phyloP scores from a whole-genome alignment of 2,888 invertebrate species.

The Calameuta pallipes region DNA sequence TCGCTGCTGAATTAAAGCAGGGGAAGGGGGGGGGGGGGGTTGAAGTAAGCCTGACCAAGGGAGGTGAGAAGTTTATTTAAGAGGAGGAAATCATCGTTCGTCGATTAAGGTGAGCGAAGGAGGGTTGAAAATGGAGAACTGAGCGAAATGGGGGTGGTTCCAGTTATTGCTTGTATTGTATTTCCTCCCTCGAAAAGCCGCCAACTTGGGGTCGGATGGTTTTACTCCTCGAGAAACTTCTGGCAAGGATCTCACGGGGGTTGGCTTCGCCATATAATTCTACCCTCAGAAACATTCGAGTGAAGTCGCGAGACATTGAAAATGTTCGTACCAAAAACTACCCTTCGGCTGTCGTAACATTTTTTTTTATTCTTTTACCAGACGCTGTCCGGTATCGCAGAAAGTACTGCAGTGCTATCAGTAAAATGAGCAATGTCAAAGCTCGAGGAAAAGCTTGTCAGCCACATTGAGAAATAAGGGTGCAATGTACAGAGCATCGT shows the following conservation, averaged over 20 bases:
- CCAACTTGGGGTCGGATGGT: conserved; percentile 45
- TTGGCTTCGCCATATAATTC: neutral
- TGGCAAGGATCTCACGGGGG: neutral
- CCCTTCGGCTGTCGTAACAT: neutral
- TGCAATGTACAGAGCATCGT: neutral
- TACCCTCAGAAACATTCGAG: neutral
- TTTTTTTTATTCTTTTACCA: neutral
- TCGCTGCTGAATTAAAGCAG: neutral
- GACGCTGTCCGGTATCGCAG: neutral
- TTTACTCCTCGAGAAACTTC: conserved; percentile 35
- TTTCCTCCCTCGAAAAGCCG: conserved; percentile 45
- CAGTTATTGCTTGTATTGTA: conserved; percentile 65
- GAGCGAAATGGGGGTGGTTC: conserved; percentile 44
- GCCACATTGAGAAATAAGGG: neutral
- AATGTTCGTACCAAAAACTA: neutral
- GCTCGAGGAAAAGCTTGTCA: neutral
- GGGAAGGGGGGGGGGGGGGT: neutral
- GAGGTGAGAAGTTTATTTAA: conserved; percentile 66
- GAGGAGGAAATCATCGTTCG: conserved; percentile 64
- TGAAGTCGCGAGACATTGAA: neutral
- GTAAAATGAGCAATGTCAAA: neutral
- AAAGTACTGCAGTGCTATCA: neutral
- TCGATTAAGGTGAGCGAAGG: conserved; percentile 63
- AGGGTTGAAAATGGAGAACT: conserved; percentile 26
- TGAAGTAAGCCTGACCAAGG: conserved; percentile 9